A percentile compares a stretch with the other conserved stretches of the same genome.
phyloP scores from a whole-genome alignment of 2,113 vertebrate genomes.

The Oreotrochilus melanogaster region DNA sequence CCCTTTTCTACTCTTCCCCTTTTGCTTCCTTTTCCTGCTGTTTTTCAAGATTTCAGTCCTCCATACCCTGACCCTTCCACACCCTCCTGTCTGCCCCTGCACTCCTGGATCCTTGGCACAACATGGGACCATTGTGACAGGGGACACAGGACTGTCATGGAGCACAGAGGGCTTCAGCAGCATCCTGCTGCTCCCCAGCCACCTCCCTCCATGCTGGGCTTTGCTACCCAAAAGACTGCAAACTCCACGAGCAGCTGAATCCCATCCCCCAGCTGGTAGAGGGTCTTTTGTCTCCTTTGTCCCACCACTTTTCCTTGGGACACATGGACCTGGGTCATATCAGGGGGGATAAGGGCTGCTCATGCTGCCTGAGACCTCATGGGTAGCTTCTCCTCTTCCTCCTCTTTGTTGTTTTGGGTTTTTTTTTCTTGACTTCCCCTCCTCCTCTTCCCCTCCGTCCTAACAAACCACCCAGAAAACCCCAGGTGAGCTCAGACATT shows the following conservation, averaged over 20 bases:
- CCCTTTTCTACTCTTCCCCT: conserved; percentile 37
- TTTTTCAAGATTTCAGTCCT: neutral
- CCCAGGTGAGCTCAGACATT: accelerated
- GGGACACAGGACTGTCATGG: accelerated
- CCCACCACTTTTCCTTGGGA: neutral
- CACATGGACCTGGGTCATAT: neutral
- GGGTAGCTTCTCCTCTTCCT: neutral
- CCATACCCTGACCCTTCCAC: accelerated
- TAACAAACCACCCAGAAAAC: neutral
- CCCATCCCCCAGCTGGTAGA: accelerated
- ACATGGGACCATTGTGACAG: accelerated
- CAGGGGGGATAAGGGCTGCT: neutral
- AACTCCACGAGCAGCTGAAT: neutral
- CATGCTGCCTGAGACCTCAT: accelerated
- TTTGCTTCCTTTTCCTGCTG: neutral
- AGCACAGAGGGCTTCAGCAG: accelerated
- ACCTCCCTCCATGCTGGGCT: neutral
- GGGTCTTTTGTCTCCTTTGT: neutral
- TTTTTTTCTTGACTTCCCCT: neutral
- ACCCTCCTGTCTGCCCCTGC: accelerated
- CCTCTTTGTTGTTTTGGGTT: neutral
- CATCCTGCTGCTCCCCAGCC: neutral
- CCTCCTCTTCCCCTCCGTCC: neutral
- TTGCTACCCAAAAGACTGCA: neutral
- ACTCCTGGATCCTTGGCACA: neutral